phyloP scores from a whole-genome alignment of 2,888 invertebrate species.

The Acleris emargana region DNA sequence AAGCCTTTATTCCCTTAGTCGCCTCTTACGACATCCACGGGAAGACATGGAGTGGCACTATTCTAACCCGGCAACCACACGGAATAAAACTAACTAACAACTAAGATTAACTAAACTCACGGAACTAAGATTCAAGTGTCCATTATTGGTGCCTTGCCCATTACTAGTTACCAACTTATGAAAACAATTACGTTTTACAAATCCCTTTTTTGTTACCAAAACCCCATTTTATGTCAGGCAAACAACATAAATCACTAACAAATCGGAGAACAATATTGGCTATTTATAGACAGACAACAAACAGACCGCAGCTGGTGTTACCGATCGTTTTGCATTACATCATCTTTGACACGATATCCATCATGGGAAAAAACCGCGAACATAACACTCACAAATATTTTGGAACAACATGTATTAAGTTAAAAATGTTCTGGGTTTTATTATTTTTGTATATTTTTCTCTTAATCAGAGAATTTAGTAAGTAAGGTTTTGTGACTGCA shows the following conservation, averaged over 20 bases:
- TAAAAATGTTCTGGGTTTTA: background rate
- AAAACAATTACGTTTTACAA: no score
- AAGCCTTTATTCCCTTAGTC: no score
- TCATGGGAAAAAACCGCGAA: background rate
- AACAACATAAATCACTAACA: conserved; percentile 19
- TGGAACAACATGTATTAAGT: background rate
- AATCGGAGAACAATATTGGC: conserved; percentile 8
- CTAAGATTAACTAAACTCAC: no score
- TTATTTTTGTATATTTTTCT: background rate
- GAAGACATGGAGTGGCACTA: no score
- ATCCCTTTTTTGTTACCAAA: background rate
- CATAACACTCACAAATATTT: background rate
- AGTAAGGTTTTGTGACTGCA: background rate
- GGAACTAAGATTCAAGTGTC: no score
- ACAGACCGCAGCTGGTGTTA: conserved; percentile 3
- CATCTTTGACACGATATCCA: conserved; percentile 4
- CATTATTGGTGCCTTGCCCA: no score
- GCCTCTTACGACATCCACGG: no score
- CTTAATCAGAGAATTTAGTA: background rate
- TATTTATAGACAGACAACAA: conserved; percentile 2
- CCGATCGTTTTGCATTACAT: conserved; percentile 13
- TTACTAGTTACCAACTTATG: no score
- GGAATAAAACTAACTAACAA: no score
- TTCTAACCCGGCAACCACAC: no score
- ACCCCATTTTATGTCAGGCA: background rate